phyloP scores from a whole-genome alignment of 1,140 invertebrate species.

The Argopecten irradians region DNA sequence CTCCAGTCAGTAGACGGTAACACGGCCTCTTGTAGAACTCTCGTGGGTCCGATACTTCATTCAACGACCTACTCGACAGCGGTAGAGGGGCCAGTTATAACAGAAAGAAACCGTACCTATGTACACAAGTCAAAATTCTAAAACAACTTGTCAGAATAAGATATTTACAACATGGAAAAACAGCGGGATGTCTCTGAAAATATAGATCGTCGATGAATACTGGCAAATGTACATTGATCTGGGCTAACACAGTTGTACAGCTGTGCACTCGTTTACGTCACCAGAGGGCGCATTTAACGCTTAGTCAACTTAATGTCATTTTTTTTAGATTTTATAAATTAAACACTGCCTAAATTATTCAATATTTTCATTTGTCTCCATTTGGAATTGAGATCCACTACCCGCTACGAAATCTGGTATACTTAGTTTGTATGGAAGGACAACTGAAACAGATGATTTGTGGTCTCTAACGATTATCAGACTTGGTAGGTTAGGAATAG shows the following conservation, averaged over 20 bases:
- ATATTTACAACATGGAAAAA: neutral
- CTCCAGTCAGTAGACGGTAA: neutral
- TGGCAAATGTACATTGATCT: neutral
- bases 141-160: neutral
- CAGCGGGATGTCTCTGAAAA: neutral
- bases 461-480: too few species aligned
- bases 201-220: neutral
- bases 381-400: too few species aligned
- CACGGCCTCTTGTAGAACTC: neutral
- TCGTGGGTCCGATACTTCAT: neutral
- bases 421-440: too few species aligned
- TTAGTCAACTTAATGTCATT: neutral
- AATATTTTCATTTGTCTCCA: too few species aligned
- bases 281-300: neutral
- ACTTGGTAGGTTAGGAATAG: neutral
- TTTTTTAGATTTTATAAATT: neutral
- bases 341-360: too few species aligned
- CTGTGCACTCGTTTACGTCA: neutral
- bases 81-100: neutral
- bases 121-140: neutral
- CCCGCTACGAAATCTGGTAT: too few species aligned
- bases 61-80: neutral
- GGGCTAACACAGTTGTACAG: neutral
- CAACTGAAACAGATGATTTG: too few species aligned
- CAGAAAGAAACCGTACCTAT: neutral